Evolutionary conservation across 2,113 vertebrate species (phyloP).

Genomic region (Serinus canaria): DNA sequence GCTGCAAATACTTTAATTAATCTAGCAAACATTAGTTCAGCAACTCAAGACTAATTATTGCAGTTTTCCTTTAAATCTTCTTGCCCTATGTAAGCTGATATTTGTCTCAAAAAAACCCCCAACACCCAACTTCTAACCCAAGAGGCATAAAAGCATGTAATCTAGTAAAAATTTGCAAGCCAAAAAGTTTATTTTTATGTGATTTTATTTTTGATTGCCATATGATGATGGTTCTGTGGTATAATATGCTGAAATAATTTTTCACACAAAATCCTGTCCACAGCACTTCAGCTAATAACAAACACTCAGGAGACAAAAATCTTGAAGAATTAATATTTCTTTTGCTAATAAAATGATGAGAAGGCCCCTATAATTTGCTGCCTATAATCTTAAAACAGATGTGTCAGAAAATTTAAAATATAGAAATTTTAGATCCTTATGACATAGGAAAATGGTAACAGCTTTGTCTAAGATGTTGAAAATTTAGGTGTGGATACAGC

Average conservation of each 20-base stretch:
- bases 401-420: neutral
- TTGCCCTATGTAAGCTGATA: slow-evolving; percentile 13
- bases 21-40: slow-evolving; percentile 15
- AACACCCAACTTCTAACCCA: neutral
- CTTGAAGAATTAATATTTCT: neutral
- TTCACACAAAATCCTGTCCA: slow-evolving; percentile 39
- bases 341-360: slow-evolving; percentile 9
- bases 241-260: neutral
- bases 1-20: slow-evolving; percentile 8
- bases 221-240: slow-evolving; percentile 36
- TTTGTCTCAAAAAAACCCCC: neutral
- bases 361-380: slow-evolving; percentile 7
- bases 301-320: slow-evolving; percentile 29
- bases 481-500: neutral
- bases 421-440: slow-evolving; percentile 16
- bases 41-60: neutral
- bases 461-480: neutral
- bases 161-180: slow-evolving; percentile 63
- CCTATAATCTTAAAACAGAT: neutral
- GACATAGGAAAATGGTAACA: slow-evolving; percentile 10
- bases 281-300: neutral
- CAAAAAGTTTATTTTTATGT: slow-evolving; percentile 49
- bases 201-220: neutral
- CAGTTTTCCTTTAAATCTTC: slow-evolving; percentile 52
- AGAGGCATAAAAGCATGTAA: slow-evolving; percentile 15